Percentiles rank a stretch among this genome's conserved stretches.
Conservation (phyloP, 2,797 vertebrate genomes). For the Rachycentron canadum region DNA sequence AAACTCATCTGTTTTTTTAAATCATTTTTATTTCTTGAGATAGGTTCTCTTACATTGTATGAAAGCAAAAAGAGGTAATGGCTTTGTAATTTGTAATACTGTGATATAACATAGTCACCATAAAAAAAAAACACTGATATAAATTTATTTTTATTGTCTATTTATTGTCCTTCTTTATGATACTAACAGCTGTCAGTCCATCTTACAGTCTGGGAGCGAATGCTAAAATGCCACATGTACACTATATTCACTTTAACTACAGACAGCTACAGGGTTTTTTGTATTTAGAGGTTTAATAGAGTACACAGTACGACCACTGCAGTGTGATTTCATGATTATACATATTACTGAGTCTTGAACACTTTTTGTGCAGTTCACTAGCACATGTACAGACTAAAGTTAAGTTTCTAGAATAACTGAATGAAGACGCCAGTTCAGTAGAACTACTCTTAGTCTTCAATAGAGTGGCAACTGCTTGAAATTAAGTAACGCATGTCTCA, state of each 20-base stretch:
- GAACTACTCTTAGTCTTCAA: too few relatives aligned
- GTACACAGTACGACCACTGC: background rate
- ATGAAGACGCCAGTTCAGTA: background rate
- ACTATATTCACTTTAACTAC: background rate
- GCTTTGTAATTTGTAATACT: background rate
- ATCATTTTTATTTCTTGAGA: background rate
- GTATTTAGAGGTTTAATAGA: background rate
- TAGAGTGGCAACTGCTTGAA: background rate
- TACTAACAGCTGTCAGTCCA: conserved; percentile 25
- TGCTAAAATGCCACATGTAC: background rate
- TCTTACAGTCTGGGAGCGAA: background rate
- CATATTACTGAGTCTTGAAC: background rate
- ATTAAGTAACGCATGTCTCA: background rate
- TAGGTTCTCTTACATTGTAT: background rate
- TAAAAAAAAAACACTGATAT: background rate
- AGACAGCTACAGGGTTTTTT: background rate
- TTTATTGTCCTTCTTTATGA: conserved; percentile 10
- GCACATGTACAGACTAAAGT: background rate
- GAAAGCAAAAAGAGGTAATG: background rate
- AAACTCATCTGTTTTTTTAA: background rate
- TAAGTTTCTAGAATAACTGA: background rate
- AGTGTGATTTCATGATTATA: conserved; percentile 13
- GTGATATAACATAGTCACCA: background rate
- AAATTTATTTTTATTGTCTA: background rate
- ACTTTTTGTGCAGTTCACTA: background rate